Evolutionary conservation across 2,113 vertebrate species (phyloP), one percentile per base, ranked within the genome.

Genomic region (Amazona vittata): DNA sequence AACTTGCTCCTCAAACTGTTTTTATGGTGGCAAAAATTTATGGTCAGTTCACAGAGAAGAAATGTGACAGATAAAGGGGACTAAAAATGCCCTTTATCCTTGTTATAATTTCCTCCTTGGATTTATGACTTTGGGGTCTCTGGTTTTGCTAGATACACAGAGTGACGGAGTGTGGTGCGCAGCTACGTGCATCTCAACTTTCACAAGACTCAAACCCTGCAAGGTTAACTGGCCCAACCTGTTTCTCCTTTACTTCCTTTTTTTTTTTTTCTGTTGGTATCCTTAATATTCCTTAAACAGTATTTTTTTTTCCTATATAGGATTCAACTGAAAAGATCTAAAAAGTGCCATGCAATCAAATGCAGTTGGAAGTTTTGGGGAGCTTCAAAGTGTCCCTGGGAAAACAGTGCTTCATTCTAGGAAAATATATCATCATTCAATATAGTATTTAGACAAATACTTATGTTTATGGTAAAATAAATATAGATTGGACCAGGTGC

Each of bases 141-240:
- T 69, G 13, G 0, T 90, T 88, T 69, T 83, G 29, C 10, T 55
- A 44, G 62, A 63, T 21, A 39, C 3, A 1, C 4, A 12, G 26
- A 49, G 8, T 35, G 4, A 1, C 2, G 4, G 29, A 49, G 8
- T 39, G 4, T 6, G 12, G 4, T 63, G 25, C 11, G 8, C 33
- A 57, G 33, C 10, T n/a, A 5, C 4, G 14, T 22, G 6, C 33
- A 37, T 67, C 28, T 37, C 31, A 70, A 18, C 41, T 81, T 59
- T 28, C 46, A 17, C 2, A 12, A 37, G 19, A 12, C 43, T 77
- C 26, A 26, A 74, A 94, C 83, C 47, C 16, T 71, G 37, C 8
- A 79, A 83, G 17, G 7, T 39, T 26, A 76, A 68, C 4, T 68
- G 22, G 9, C 3, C 24, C 71, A 44, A 62, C 0, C 4, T 35